A percentile compares a stretch with the other conserved stretches of the same genome.
These are phyloP conservation scores for Fulmarus glacialis DNA, from an alignment of 2,113 vertebrate genomes.

Conservation along the genomic window DNA sequence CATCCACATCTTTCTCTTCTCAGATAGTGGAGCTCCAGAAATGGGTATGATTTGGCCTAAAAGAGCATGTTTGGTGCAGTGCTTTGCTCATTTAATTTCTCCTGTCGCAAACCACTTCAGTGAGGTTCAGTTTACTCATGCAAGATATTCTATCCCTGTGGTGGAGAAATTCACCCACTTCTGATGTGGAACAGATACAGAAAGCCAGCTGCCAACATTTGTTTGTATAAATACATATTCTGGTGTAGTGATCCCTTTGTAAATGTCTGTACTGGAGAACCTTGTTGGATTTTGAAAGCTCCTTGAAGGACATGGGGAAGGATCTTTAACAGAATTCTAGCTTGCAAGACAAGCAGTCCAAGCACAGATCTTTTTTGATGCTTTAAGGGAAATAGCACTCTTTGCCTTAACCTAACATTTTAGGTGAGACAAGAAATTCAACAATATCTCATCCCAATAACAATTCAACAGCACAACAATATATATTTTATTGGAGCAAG, in stretches of 20 bases:
- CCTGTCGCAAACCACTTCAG: constrained; percentile 64
- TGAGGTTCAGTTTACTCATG: constrained; percentile 55
- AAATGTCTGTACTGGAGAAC: constrained; percentile 19
- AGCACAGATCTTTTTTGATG: background rate
- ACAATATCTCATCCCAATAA: background rate
- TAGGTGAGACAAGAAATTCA: background rate
- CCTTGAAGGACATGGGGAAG: background rate
- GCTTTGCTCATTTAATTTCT: constrained; percentile 39
- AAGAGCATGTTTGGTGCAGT: constrained; percentile 23
- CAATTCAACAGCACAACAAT: background rate
- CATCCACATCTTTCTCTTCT: constrained; percentile 45
- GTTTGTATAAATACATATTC: constrained; percentile 17
- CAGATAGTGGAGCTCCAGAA: constrained; percentile 8
- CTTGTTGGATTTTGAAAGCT: constrained; percentile 18
- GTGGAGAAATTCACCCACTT: constrained; percentile 47
- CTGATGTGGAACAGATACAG: constrained; percentile 56
- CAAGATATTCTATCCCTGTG: constrained; percentile 32
- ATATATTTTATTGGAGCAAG: background rate
- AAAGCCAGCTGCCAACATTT: constrained; percentile 23
- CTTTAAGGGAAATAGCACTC: background rate
- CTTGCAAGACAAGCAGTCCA: background rate
- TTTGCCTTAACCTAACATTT: background rate
- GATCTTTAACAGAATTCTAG: background rate
- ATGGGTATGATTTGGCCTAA: constrained; percentile 26
- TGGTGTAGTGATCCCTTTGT: constrained; percentile 12